Conservation (phyloP, 2,113 vertebrate genomes). For the Morone chrysops region DNA sequence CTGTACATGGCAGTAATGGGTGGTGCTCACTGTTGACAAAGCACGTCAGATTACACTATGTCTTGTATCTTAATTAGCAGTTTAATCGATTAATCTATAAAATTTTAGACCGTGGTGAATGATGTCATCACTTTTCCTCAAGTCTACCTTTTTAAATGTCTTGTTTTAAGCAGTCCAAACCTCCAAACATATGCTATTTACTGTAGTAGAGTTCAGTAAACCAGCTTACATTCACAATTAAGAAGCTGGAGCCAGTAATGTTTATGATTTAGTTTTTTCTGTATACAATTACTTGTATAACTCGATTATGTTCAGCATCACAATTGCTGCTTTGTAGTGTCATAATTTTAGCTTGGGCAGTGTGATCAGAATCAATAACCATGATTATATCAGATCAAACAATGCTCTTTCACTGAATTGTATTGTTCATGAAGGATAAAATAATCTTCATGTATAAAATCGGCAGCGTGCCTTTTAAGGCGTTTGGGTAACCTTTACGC, state of each 20-base stretch:
- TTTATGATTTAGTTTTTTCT: too few relatives aligned
- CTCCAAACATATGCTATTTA: background rate
- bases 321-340: background rate
- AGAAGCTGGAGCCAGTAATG: background rate
- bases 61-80: too few relatives aligned
- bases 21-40: slow-evolving; percentile 23
- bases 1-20: background rate
- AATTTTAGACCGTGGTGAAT: too few relatives aligned
- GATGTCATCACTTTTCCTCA: too few relatives aligned
- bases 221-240: background rate
- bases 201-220: background rate
- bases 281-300: background rate
- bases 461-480: background rate
- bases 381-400: background rate
- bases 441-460: background rate
- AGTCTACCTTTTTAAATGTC: background rate
- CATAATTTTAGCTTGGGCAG: background rate
- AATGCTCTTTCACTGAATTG: background rate
- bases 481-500: too few relatives aligned
- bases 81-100: background rate
- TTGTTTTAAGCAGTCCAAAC: background rate
- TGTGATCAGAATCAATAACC: background rate
- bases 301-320: background rate
- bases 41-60: background rate
- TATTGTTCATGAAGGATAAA: background rate